These are phyloP conservation scores for Leptinotarsa peninsularis DNA, from an alignment of 2,888 invertebrate genomes.

Conservation along the genomic window DNA sequence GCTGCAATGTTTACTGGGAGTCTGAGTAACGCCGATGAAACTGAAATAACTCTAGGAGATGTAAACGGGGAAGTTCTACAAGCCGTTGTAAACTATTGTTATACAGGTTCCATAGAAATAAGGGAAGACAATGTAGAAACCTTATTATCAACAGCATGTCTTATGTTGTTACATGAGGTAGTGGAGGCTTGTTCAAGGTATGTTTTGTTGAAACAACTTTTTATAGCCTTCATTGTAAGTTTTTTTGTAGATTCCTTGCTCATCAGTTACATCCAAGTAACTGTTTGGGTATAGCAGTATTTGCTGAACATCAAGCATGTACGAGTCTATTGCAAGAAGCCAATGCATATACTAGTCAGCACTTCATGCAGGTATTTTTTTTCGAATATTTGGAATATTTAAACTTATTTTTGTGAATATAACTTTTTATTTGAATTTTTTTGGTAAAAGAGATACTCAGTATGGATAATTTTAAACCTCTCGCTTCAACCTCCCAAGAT, in stretches of 20 bases:
- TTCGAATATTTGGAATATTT: neutral
- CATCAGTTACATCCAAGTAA: conserved; percentile 94
- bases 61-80: conserved; percentile 89
- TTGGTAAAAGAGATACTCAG: too few relatives aligned
- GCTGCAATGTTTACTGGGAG: conserved; percentile 95
- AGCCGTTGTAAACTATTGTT: conserved; percentile 89
- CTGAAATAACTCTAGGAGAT: conserved; percentile 85
- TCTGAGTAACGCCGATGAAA: conserved; percentile 83
- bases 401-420: too few relatives aligned
- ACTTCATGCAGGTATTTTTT: conserved; percentile 80
- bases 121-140: conserved; percentile 93
- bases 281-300: conserved; percentile 92
- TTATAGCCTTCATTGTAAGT: neutral
- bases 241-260: conserved; percentile 75
- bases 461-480: too few relatives aligned
- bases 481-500: too few relatives aligned
- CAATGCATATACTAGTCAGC: conserved; percentile 85
- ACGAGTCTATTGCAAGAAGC: conserved; percentile 83
- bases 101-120: conserved; percentile 86
- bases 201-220: neutral
- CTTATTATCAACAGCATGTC: conserved; percentile 86
- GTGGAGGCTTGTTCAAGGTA: conserved; percentile 85
- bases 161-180: conserved; percentile 87
- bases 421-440: too few relatives aligned
- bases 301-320: conserved; percentile 93